Evolutionary conservation across 2,888 invertebrate species (phyloP), one percentile per base, ranked within the genome.

Genomic region (Meteorus cinctellus): DNA sequence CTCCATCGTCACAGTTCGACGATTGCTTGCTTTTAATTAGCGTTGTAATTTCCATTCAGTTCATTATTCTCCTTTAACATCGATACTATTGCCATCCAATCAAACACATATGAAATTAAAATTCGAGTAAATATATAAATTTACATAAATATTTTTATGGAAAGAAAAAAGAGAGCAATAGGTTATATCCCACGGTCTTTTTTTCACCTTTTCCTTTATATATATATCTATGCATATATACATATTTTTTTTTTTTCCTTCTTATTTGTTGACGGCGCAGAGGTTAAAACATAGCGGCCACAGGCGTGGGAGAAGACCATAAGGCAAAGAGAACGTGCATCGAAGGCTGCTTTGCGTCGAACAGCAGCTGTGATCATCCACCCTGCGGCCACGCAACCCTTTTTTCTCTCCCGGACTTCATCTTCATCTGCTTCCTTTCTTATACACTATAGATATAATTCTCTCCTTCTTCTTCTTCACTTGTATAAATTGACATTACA

Each of bases 361-460:
- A 80, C 78, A 74, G 81, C 81, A 81, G 81, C 80, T 81, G 81
- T 79, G 79, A 81, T 77, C 78, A 78, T 77, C 77, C 73, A 72
- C 79, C 78, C 77, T 67, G 78, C 76, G 69, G 72, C 77, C 74
- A 71, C 72, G 75, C 78, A 80, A 80, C 79, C 79, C 81, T 73
- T 81, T 81, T 36, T 68, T 67, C 65, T 71, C 66, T 67, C 66
- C 66, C 63, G 62, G 65, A 65, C 74, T 74, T 78, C 69, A 45
- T 55, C 74, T 48, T 74, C 73, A 55, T 71, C 55, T 60, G 73
- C 60, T 75, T 76, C 60, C 45, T 60, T 67, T 14, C 16, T 59
- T 59, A n/a, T 65, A 10, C 3, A 6, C 4, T 4, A 48, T 48
- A 48, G 16, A n/a, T 48, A 5, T 48, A 16, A 31, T 63, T 45